Percentiles rank a stretch among this genome's conserved stretches.
phyloP scores from a whole-genome alignment of 2,888 invertebrate species.

The Melanostoma scalare region DNA sequence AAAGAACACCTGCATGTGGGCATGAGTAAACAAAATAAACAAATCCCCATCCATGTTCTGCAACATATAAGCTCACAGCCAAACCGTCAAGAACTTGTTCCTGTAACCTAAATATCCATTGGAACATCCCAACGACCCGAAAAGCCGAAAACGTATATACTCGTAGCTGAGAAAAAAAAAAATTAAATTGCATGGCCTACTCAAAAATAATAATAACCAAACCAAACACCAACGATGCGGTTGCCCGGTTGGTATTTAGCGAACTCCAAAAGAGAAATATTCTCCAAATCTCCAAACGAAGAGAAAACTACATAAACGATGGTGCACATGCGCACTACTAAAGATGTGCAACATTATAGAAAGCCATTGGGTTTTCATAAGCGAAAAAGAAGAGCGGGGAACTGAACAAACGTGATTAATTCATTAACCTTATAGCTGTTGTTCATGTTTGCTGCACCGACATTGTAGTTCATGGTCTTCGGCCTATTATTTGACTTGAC shows the following conservation, averaged over 20 bases:
- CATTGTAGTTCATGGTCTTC: slow-evolving; percentile 8
- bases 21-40: neutral
- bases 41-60: neutral
- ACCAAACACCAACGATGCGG: neutral
- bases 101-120: slow-evolving; percentile 6
- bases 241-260: neutral
- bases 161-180: neutral
- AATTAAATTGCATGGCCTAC: slow-evolving; percentile 1
- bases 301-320: too few species aligned
- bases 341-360: neutral
- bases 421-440: slow-evolving; percentile 8
- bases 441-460: neutral
- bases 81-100: slow-evolving; percentile 2
- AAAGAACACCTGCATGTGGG: neutral
- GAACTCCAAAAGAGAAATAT: too few species aligned
- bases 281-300: too few species aligned
- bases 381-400: neutral
- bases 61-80: neutral
- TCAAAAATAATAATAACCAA: neutral
- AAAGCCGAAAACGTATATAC: too few species aligned
- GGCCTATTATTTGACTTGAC: slow-evolving; percentile 17
- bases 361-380: neutral
- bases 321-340: neutral
- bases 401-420: slow-evolving; percentile 15
- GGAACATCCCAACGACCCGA: neutral